Evolutionary conservation across 2,888 invertebrate species (phyloP), one percentile per base, ranked within the genome.

Genomic region (Platycnemis pennipes): DNA sequence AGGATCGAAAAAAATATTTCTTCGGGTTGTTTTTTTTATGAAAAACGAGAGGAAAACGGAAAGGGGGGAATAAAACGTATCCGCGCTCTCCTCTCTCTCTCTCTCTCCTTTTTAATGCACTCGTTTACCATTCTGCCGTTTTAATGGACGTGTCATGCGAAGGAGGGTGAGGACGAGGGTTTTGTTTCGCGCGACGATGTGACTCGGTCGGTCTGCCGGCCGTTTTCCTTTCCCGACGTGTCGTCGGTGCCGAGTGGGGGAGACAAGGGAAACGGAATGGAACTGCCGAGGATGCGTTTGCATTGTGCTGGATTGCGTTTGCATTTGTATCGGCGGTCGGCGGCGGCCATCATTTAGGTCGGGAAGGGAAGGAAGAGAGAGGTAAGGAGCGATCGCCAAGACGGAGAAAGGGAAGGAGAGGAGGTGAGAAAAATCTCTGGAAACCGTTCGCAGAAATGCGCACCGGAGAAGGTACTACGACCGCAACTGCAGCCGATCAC

Each of bases 81-180:
- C 63, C 63, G 26, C 63, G 26, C 63, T 26, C 26, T 26, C 26
- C 63, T 53, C 7, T 53, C 53, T 53, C 53, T 53, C 53, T 53
- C 53, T 7, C 8, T 53, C 53, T 53, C 53, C 4, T 77, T 37
- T 77, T 37, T 11, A 37, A n/a, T 77, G 77, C 77, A 77, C 77
- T 31, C 37, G 77, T 11, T 77, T 13, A 37, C 77, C 37, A 37
- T 77, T 37, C 37, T 13, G 63, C 13, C 26, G 77, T 77, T 37
- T 63, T 77, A 77, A 77, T 77, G 77, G 77, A 77, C 77, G 77
- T 37, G 77, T 37, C 77, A 16, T 37, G 77, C 37, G 77, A 77
- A 26, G 63, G 63, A 22, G 63, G 37, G 13, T 11, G 31, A 77
- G 37, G 37, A 37, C 13, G 37, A 31, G 77, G 77, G 77, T 63